Evolutionary conservation across 2,113 vertebrate species (phyloP).

Genomic region (Sapayoa aenigma): DNA sequence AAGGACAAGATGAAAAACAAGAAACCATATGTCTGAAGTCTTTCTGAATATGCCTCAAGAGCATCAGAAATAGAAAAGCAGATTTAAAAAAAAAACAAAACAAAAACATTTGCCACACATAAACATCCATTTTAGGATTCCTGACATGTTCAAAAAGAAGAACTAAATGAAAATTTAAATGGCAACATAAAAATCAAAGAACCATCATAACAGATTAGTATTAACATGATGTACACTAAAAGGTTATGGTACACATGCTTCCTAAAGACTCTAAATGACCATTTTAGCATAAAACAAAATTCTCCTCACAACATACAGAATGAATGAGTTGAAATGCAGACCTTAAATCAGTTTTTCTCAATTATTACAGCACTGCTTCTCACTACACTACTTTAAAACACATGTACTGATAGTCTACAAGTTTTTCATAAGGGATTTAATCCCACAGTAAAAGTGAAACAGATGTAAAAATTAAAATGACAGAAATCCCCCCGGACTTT

Average conservation of each 20-base stretch:
- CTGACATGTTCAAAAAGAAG: background rate
- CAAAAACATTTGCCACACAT: background rate
- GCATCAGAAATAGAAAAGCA: background rate
- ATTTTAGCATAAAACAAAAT: background rate
- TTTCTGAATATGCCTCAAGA: conserved; percentile 45
- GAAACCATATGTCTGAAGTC: conserved; percentile 41
- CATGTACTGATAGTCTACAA: rapidly evolving
- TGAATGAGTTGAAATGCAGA: background rate
- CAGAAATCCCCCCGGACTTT: background rate
- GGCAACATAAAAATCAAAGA: background rate
- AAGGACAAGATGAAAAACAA: conserved; percentile 45
- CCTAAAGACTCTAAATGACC: background rate
- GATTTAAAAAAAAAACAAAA: background rate
- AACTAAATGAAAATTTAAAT: background rate
- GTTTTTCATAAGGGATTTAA: background rate
- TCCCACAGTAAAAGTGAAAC: background rate
- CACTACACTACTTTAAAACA: background rate
- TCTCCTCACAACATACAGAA: background rate
- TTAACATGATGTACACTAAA: background rate
- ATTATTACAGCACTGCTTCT: background rate
- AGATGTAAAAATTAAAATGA: background rate
- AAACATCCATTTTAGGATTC: background rate
- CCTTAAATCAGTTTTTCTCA: background rate
- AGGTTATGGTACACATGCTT: background rate
- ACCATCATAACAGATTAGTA: background rate